Evolutionary conservation across 1,140 invertebrate species (phyloP).

Genomic region (Trichoplusia ni): DNA sequence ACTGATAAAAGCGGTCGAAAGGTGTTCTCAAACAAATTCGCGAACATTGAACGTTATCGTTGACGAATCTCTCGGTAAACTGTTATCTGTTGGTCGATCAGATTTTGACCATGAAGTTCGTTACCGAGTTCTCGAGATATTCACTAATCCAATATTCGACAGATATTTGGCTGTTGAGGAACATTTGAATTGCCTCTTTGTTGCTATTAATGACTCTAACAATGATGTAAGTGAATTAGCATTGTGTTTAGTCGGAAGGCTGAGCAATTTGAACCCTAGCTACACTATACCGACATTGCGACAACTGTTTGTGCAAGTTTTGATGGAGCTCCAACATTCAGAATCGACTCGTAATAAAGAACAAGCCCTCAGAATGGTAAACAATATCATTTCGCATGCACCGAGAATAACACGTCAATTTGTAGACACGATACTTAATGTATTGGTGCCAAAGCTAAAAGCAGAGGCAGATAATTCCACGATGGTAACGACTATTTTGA

Average conservation of each 20-base stretch:
- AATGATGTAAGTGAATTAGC: constrained; percentile 98
- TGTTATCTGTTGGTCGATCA: constrained; percentile 95
- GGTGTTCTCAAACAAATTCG: constrained; percentile 84
- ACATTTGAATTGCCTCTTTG: constrained; percentile 95
- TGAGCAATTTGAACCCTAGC: constrained; percentile 98
- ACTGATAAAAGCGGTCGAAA: constrained; percentile 90
- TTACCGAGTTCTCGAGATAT: constrained; percentile 94
- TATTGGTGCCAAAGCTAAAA: constrained; percentile 96
- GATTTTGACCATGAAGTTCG: constrained; percentile 97
- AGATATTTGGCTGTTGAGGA: constrained; percentile 97
- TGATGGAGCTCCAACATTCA: constrained; percentile 97
- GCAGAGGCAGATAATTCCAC: constrained; percentile 95
- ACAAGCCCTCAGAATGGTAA: constrained; percentile 96
- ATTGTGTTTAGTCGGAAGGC: constrained; percentile 93
- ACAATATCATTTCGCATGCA: constrained; percentile 96
- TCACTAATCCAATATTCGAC: constrained; percentile 95
- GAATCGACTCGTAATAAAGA: constrained; percentile 97
- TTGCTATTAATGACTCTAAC: constrained; percentile 98
- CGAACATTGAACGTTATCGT: constrained; percentile 92
- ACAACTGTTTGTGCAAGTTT: constrained; percentile 95
- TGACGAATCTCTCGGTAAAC: constrained; percentile 94
- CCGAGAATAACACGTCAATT: constrained; percentile 97
- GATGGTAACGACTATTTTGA: constrained; percentile 94
- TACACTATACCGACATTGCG: constrained; percentile 98
- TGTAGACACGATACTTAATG: constrained; percentile 96